Evolutionary conservation across 2,888 invertebrate species (phyloP).

Genomic region (Sesia bembeciformis): DNA sequence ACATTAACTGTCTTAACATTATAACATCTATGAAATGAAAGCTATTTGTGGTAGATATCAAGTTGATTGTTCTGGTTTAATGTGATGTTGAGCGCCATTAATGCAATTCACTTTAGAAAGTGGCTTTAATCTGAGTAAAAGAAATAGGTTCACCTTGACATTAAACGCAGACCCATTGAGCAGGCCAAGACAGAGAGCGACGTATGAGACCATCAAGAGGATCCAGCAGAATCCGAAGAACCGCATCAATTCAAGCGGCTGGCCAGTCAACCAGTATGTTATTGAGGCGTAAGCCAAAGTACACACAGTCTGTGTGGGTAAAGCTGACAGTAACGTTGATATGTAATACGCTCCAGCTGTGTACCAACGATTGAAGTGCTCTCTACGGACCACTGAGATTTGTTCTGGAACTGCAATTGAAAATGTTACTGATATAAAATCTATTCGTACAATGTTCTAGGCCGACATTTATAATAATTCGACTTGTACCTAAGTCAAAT

Average conservation of each 20-base stretch:
- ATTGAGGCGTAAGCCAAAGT: constrained; percentile 84
- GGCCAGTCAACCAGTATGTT: constrained; percentile 90
- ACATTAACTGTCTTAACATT: no score
- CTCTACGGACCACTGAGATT: constrained; percentile 84
- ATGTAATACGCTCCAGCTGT: constrained; percentile 87
- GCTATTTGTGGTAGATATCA: no score
- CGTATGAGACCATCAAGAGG: constrained; percentile 84
- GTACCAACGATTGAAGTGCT: constrained; percentile 94
- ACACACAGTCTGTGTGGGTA: constrained; percentile 86
- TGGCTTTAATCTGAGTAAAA: no score
- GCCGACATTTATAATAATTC: no score
- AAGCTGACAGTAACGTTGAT: constrained; percentile 84
- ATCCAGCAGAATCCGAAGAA: constrained; percentile 82
- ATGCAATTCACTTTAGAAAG: no score
- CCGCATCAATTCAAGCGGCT: constrained; percentile 84
- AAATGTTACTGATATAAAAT: constrained; percentile 4
- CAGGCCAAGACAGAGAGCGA: constrained; percentile 90
- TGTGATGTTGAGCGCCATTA: no score
- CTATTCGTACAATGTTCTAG: no score
- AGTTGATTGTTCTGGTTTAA: no score
- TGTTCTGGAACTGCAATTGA: constrained; percentile 83
- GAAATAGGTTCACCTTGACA: constrained; percentile 74
- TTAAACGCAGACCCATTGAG: constrained; percentile 88
- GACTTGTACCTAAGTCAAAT: no score
- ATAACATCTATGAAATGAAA: no score